phyloP scores from a whole-genome alignment of 30 jellyfish, hydroid and myxozoan species.

The Cassiopea xamachana region DNA sequence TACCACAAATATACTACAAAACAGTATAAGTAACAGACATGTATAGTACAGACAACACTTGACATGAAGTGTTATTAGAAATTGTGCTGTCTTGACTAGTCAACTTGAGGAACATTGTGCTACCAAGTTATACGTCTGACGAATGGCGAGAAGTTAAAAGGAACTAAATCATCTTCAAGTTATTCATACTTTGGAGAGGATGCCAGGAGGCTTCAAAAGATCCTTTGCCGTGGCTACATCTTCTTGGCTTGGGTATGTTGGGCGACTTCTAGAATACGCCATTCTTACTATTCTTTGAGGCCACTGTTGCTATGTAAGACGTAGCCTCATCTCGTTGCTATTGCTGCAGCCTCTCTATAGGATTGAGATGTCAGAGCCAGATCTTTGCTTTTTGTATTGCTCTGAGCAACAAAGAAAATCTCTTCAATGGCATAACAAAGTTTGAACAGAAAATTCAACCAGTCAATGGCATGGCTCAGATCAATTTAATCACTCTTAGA shows the following conservation, averaged over 20 bases:
- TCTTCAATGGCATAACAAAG: no score
- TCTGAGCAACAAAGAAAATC: no score
- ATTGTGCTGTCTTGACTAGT: no score
- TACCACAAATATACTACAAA: neutral
- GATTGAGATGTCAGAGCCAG: neutral
- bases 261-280: conserved; percentile 34
- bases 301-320: conserved; percentile 12
- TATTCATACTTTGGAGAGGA: conserved; percentile 64
- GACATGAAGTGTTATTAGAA: no score
- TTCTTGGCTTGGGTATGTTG: conserved; percentile 60
- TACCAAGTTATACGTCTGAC: neutral
- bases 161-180: neutral
- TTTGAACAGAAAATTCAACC: no score
- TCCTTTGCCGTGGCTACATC: conserved; percentile 65
- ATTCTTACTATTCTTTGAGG: neutral
- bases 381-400: no score
- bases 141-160: neutral
- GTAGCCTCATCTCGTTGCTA: conserved; percentile 8
- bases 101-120: no score
- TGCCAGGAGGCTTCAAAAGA: conserved; percentile 79
- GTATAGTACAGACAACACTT: neutral
- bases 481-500: no score
- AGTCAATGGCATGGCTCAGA: no score
- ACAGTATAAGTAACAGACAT: neutral
- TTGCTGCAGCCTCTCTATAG: conserved; percentile 10